Evolutionary conservation across 2,113 vertebrate species (phyloP).

Genomic region (Ardeotis arabs): DNA sequence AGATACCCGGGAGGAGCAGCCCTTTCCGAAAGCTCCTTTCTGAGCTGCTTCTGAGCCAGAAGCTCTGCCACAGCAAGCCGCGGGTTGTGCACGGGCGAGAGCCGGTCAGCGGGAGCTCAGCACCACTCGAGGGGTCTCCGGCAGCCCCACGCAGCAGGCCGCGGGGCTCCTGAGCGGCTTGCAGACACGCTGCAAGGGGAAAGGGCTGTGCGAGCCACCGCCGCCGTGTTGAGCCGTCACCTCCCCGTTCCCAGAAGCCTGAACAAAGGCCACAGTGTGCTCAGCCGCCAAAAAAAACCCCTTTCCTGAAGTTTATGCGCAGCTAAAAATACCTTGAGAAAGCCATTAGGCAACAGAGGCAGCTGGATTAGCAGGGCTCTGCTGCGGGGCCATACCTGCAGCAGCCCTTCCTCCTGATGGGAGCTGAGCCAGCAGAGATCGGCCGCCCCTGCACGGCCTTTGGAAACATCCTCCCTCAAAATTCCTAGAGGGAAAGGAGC

Average conservation of each 20-base stretch:
- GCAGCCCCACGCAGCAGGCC: neutral
- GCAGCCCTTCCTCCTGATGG: neutral
- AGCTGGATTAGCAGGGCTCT: neutral
- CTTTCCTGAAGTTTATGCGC: constrained; percentile 20
- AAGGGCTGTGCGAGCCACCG: neutral
- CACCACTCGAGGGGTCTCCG: neutral
- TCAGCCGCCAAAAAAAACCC: neutral
- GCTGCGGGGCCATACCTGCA: neutral
- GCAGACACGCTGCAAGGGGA: fast-evolving
- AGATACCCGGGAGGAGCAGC: neutral
- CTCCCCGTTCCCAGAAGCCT: neutral
- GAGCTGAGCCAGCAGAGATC: neutral
- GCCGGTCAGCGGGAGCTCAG: neutral
- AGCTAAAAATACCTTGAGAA: constrained; percentile 65
- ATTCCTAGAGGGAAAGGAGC: neutral
- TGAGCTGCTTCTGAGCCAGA: neutral
- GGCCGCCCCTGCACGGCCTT: fast-evolving
- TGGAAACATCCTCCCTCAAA: neutral
- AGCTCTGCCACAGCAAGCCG: neutral
- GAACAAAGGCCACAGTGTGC: constrained; percentile 60
- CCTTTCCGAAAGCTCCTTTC: neutral
- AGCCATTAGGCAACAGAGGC: neutral
- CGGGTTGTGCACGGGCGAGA: fast-evolving
- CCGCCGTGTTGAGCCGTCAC: fast-evolving
- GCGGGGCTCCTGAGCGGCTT: neutral